Evolutionary conservation across 1,140 invertebrate genomes (phyloP), one percentile per base, ranked within the genome.

Genomic region (Nomia melanderi): DNA sequence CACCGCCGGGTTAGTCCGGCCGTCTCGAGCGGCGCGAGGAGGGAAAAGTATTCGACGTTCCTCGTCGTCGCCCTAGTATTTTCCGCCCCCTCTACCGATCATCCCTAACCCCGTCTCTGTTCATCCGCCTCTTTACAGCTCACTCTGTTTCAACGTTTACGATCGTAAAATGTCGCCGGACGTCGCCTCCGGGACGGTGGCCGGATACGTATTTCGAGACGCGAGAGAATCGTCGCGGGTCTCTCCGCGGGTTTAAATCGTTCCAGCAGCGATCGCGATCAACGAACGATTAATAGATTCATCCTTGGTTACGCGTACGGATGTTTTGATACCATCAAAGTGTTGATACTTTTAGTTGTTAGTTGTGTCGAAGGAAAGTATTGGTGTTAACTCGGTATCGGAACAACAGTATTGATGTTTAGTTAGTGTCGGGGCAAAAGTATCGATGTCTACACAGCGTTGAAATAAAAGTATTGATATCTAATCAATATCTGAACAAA

Each of bases 161-260:
- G 36, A 77, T 77, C 75, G 75, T 78, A 73, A 78, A 78, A 78
- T 70, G 53, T 64, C 69, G 57, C 27, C 2, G 44, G 44, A 71
- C 27, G 41, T 44, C 41, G 56, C 47, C 73, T 36, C 20, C 20
- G 36, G 59, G 11, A n/a, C n/a, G n/a, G n/a, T n/a, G 76, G 27
- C 69, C 76, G 76, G 76, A 78, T 73, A 70, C 70, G 70, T 78
- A 78, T 78, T 78, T 78, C 60, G 69, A 73, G 76, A 78, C 4
- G 17, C 39, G 67, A 60, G 67, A 77, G 41, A 1, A 9, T 9
- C 41, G 41, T 44, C 41, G 41, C 41, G 41, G 1, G 20, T 5
- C 33, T 36, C 20, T 31, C 29, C 9, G n/a, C 20, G 29, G 9
- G 23, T 67, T 39, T 41, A 44, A 59, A 41, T 63, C 14, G n/a